Percentiles rank a stretch among this genome's conserved stretches.
Conservation (phyloP, 2,113 vertebrate genomes). For the Apodemus speciosus region DNA sequence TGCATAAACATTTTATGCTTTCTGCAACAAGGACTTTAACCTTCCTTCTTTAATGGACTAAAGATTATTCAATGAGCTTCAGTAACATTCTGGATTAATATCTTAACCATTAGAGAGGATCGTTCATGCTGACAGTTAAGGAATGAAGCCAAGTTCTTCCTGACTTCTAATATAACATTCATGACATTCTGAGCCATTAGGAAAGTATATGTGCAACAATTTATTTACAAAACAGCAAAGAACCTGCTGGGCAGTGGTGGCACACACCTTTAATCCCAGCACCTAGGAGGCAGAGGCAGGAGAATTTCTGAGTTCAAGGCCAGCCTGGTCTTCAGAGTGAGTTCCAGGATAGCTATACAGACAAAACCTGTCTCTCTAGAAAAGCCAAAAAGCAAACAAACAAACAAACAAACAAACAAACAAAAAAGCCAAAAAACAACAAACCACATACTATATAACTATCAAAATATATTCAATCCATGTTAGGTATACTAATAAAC, state of each 20-base stretch:
- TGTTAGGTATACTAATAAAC: not conserved
- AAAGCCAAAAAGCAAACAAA: too few species aligned
- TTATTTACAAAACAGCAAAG: not conserved
- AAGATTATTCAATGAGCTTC: not conserved
- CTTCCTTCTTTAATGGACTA: not conserved
- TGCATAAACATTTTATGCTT: not conserved
- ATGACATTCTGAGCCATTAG: not conserved
- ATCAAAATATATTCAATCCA: not conserved
- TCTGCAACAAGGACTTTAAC: not conserved
- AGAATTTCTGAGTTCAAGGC: too few species aligned
- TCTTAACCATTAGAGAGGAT: not conserved
- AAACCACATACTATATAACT: not conserved
- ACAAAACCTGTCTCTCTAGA: too few species aligned
- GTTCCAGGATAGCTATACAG: too few species aligned
- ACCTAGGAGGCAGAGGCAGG: too few species aligned
- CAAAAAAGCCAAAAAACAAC: too few species aligned
- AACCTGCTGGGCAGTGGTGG: too few species aligned
- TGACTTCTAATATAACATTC: not conserved
- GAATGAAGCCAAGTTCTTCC: not conserved
- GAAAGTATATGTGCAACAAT: not conserved
- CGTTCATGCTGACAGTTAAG: not conserved
- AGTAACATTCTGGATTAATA: not conserved
- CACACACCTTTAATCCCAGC: too few species aligned
- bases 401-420: too few species aligned
- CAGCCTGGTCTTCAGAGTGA: too few species aligned